Evolutionary conservation across 2,888 invertebrate species (phyloP), one percentile per base, ranked within the genome.

Genomic region (Candidula unifasciata): DNA sequence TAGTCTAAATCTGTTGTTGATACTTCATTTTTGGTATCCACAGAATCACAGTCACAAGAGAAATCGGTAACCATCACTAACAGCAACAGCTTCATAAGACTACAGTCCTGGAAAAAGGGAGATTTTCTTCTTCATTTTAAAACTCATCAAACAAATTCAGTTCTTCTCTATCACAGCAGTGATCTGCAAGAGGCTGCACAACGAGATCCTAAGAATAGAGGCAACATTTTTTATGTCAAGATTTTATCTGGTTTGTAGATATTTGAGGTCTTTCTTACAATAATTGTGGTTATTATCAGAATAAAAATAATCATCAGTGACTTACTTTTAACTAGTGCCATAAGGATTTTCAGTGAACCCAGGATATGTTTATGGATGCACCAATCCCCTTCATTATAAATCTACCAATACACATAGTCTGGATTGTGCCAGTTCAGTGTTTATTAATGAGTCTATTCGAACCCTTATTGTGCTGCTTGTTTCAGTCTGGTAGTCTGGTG

Each of bases 1-100:
- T 13, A 68, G 2, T 18, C 3, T 37, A 37, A 24, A 6, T 37
- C 35, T 35, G 5, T 37, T 0, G 37, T 10, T 73, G 73, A 37
- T 21, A 71, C 21, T 37, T 27, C 13, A 44, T 44, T 13, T 52
- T n/a, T 27, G 37, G 5, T 35, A 2, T 33, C 44, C 88, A 30
- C 89, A 89, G 89, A 94, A 94, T 60, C 93, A 97, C 97, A 98
- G 74, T 85, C 87, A 5, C 82, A 82, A 93, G 96, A 97, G 89
- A 97, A 97, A 93, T 97, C 98, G 10, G 97, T 98, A 21, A 98
- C 98, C 6, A 98, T 98, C 92, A 97, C 97, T 77, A 97, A 97
- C 0, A 97, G 97, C 44, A 97, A 97, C 90, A 97, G 97, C 0
- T 98, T 97, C 93, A 96, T 98, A 89, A 97, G 97, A 94, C 97